Conservation (phyloP, 1,140 invertebrate genomes). For the Paracyclopina nana region DNA sequence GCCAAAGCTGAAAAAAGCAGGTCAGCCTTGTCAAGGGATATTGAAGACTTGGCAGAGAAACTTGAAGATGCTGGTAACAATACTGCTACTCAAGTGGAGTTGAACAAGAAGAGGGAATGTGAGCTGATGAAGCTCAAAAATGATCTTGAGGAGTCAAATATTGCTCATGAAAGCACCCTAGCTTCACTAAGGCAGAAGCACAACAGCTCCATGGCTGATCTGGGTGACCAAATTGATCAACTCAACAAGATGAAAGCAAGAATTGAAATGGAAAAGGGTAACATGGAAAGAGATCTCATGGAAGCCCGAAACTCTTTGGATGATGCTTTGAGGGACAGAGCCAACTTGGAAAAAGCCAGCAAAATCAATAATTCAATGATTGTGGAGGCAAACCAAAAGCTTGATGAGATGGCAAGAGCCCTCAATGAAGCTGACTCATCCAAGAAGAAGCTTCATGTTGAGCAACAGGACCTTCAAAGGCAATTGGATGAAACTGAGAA, state of each 20-base stretch:
- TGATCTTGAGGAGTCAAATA: conserved; percentile 48
- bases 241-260: conserved; percentile 27
- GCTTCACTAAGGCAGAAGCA: conserved; percentile 38
- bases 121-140: conserved; percentile 93
- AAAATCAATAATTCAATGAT: conserved; percentile 86
- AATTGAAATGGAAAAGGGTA: conserved; percentile 4
- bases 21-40: conserved; percentile 35
- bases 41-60: conserved; percentile 89
- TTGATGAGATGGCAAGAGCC: conserved; percentile 12
- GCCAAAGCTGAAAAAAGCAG: conserved; percentile 52
- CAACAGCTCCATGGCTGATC: conserved; percentile 33
- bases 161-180: conserved; percentile 90
- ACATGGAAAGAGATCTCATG: conserved; percentile 2
- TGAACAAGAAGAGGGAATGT: conserved; percentile 98
- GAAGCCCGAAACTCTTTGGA: background rate
- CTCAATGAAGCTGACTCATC: conserved; percentile 12
- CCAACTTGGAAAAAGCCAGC: conserved; percentile 83
- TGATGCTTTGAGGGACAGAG: conserved; percentile 23
- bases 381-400: conserved; percentile 59
- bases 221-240: conserved; percentile 38
- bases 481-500: conserved; percentile 80
- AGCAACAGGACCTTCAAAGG: background rate
- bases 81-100: conserved; percentile 51
- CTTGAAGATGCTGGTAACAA: conserved; percentile 93
- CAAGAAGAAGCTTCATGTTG: conserved; percentile 6